Base-by-base conservation (phyloP, 1,140 invertebrate species). In the Leucophenga varia region DNA sequence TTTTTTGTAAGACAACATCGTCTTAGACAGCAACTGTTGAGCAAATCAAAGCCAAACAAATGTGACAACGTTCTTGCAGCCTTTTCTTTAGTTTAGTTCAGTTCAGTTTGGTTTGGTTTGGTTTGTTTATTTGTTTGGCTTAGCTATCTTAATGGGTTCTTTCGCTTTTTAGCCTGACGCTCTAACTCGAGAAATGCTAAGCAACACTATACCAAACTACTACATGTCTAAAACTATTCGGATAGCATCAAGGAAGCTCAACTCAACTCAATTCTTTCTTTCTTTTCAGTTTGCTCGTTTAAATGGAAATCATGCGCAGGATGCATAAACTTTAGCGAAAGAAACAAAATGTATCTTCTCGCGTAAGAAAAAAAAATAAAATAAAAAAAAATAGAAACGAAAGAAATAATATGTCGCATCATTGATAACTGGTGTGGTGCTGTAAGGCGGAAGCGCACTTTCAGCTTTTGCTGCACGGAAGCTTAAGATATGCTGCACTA, bases 261-360 rank as follows among this genome's bases (percentile, higher is more conserved):
- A 9, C 25, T 41, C 48, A 59, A 48, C 58, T 5, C 10, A 25
- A 25, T 10, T 25, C 22, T 25, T 25, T 25, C 22, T 25, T 25
- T 25, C 22, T 25, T 25, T 25, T 10, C 10, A 25, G 35, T 34
- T 17, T 16, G 63, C 63, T 67, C 63, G 59, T 67, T 67, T 67
- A 67, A 67, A 67, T 67, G 63, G 63, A 67, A 67, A 67, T 67
- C 63, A 67, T 64, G 63, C 64, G 63, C 63, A 67, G 63, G 63
- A 67, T 67, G 63, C 63, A 67, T 67, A 67, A 67, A 67, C 53
- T 67, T 67, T 51, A 50, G 59, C 48, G n/a, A n/a, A n/a, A n/a
- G n/a, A n/a, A n/a, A n/a, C n/a, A n/a, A n/a, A n/a, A n/a, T n/a
- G n/a, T n/a, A n/a, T n/a, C n/a, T n/a, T n/a, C n/a, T n/a, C n/a